These are phyloP conservation scores for Leptopilina clavipes DNA, from an alignment of 1,140 invertebrate species.

Conservation along the genomic window DNA sequence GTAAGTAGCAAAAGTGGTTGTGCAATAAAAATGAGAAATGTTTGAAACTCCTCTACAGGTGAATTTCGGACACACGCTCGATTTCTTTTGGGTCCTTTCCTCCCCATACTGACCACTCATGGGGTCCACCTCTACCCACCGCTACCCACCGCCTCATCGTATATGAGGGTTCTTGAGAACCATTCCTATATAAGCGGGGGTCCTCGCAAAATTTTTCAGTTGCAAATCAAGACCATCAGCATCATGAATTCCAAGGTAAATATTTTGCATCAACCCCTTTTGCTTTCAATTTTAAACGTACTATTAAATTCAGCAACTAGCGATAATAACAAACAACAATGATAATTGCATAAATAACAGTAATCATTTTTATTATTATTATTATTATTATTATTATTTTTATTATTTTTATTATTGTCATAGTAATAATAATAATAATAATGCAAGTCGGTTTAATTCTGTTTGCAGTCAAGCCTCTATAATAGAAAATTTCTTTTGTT, in stretches of 20 bases:
- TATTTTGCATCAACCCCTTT: slow-evolving; percentile 36
- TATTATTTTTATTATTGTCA: no score
- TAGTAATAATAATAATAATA: no score
- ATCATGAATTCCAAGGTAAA: slow-evolving; percentile 70
- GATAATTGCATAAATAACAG: no score
- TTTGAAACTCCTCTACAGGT: slow-evolving; percentile 38
- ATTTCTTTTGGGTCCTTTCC: slow-evolving; percentile 46
- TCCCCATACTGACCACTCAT: slow-evolving; percentile 48
- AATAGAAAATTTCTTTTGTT: no score
- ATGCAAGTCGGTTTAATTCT: no score
- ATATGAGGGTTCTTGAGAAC: slow-evolving; percentile 60
- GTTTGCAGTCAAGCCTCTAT: no score
- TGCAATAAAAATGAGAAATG: slow-evolving; percentile 39
- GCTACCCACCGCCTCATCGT: slow-evolving; percentile 41
- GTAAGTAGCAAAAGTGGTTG: slow-evolving; percentile 35
- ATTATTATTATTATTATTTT: no score
- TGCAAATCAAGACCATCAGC: slow-evolving; percentile 57
- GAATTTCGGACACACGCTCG: slow-evolving; percentile 43
- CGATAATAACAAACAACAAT: neutral
- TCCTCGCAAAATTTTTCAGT: slow-evolving; percentile 65
- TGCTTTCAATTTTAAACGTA: neutral
- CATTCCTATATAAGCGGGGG: slow-evolving; percentile 67
- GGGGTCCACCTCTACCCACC: slow-evolving; percentile 44
- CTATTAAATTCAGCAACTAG: neutral
- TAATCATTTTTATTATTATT: no score